These are phyloP conservation scores for Ahaetulla prasina DNA, from an alignment of 2,113 vertebrate genomes.

Conservation along the genomic window DNA sequence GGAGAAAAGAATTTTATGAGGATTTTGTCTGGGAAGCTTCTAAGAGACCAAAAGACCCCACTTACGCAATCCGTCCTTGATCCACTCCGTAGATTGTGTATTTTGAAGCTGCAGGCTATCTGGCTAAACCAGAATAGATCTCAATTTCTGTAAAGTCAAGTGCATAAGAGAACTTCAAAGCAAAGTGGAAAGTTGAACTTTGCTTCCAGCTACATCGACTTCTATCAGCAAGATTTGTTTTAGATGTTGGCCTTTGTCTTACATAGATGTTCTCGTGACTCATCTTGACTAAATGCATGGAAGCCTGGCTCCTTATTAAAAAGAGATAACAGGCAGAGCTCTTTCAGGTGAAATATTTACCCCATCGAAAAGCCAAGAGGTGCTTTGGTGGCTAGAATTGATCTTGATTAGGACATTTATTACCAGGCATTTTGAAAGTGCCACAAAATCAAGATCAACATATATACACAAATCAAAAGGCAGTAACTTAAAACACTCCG, in stretches of 20 bases:
- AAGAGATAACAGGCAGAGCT: neutral
- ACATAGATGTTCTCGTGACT: neutral
- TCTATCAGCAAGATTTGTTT: neutral
- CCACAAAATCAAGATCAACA: neutral
- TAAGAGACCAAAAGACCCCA: neutral
- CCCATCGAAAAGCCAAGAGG: neutral
- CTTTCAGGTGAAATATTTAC: neutral
- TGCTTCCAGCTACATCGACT: slow-evolving; percentile 3
- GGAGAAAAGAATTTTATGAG: slow-evolving; percentile 21
- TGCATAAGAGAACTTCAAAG: slow-evolving; percentile 17
- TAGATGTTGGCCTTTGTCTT: slow-evolving; percentile 3
- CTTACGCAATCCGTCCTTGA: neutral
- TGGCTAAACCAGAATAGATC: slow-evolving; percentile 8
- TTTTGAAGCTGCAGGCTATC: neutral
- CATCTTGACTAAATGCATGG: slow-evolving; percentile 1
- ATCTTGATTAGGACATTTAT: neutral
- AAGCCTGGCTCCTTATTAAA: neutral
- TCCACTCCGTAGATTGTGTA: neutral
- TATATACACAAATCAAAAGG: neutral
- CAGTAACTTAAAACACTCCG: neutral
- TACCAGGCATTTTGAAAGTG: neutral
- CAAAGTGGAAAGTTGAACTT: neutral
- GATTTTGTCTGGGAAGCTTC: slow-evolving; percentile 5
- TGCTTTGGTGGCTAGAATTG: neutral
- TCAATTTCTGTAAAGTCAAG: slow-evolving; percentile 3